A percentile compares a stretch with the other conserved stretches of the same genome.
Conservation (phyloP, 2,797 vertebrate genomes). For the Eremophila alpestris region DNA sequence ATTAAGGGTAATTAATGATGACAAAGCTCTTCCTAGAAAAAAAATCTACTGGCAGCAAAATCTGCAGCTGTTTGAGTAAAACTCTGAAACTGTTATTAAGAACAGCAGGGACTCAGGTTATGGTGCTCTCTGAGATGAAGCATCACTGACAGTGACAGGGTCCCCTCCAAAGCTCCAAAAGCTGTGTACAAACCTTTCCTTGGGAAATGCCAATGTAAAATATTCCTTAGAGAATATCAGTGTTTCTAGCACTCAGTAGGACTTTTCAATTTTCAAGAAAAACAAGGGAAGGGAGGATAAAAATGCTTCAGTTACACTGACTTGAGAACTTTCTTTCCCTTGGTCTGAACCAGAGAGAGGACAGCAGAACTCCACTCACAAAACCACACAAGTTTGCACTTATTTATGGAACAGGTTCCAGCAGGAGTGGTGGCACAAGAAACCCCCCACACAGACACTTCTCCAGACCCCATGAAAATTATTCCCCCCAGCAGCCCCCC, state of each 20-base stretch:
- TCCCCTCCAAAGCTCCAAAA: background rate
- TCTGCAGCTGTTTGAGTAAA: background rate
- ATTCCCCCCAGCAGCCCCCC: too few species aligned
- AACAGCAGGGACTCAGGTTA: background rate
- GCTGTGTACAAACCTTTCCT: background rate
- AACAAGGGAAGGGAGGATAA: background rate
- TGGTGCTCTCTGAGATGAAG: background rate
- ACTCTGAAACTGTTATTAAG: background rate
- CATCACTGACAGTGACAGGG: background rate
- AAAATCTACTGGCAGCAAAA: background rate
- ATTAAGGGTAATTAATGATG: background rate
- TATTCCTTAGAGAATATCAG: background rate
- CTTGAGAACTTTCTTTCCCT: background rate
- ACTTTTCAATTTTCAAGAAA: background rate
- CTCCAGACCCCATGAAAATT: background rate
- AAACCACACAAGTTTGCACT: rapidly evolving
- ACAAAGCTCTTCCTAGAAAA: background rate
- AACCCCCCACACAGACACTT: background rate
- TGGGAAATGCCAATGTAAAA: background rate
- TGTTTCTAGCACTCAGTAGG: background rate
- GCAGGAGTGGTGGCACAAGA: background rate
- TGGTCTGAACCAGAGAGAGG: background rate
- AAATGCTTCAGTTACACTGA: background rate
- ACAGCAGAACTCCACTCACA: background rate
- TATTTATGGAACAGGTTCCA: background rate